Conservation (phyloP, 2,797 vertebrate genomes). For the Hypotaenidia okinawae region DNA sequence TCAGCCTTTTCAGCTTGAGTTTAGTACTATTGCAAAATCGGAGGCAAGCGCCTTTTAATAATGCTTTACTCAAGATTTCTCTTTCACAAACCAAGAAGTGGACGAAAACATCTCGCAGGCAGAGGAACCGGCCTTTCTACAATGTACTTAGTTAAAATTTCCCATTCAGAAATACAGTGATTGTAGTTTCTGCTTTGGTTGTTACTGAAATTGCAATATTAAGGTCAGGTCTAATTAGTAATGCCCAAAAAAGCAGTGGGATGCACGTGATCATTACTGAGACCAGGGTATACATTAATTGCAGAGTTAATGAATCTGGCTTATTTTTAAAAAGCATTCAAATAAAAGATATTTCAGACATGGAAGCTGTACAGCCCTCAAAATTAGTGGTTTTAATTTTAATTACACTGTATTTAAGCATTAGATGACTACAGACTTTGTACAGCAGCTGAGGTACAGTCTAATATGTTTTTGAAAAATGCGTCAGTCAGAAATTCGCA, state of each 20-base stretch:
- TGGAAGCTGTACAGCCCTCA: background rate
- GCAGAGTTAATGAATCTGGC: background rate
- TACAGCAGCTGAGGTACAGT: background rate
- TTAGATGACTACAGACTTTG: background rate
- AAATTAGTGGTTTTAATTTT: background rate
- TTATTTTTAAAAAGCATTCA: background rate
- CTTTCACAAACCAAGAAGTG: background rate
- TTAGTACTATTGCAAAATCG: background rate
- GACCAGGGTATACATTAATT: background rate
- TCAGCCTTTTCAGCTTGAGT: background rate
- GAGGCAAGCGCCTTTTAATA: background rate
- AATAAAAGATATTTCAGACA: background rate
- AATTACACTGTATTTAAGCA: background rate
- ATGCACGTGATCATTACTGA: background rate
- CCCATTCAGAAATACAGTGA: background rate
- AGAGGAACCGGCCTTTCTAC: background rate
- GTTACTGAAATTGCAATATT: background rate
- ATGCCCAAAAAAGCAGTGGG: slow-evolving; percentile 8
- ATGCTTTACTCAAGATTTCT: background rate
- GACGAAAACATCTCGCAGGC: background rate
- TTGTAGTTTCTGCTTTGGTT: background rate
- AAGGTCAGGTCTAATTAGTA: background rate
- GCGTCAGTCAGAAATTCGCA: background rate
- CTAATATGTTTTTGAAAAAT: background rate
- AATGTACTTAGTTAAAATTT: background rate